A percentile compares a stretch with the other conserved stretches of the same genome.
Evolutionary conservation across 2,113 vertebrate species (phyloP).

Genomic region (Vulpes ferrilata): DNA sequence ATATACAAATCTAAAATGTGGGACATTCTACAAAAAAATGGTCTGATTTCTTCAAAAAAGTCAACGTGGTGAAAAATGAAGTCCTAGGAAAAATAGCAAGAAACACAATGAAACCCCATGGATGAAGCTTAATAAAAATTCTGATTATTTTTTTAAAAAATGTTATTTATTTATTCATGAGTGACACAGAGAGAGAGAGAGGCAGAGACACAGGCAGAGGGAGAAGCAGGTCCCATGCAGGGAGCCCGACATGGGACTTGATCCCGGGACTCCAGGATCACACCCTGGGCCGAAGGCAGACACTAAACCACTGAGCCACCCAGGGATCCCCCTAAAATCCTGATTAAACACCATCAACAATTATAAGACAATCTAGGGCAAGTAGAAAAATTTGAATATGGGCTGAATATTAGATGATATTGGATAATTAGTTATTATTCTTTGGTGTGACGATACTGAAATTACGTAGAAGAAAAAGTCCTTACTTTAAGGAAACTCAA

Average conservation of each 20-base stretch:
- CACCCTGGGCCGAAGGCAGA: too few relatives aligned
- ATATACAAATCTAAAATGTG: background rate
- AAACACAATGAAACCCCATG: background rate
- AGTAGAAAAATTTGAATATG: background rate
- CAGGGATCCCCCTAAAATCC: background rate
- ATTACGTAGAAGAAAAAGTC: background rate
- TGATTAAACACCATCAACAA: background rate
- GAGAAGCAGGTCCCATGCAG: too few relatives aligned
- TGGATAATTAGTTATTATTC: background rate
- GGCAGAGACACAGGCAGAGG: too few relatives aligned
- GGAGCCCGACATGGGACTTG: too few relatives aligned
- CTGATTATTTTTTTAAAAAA: too few relatives aligned
- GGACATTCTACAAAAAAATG: constrained; percentile 7
- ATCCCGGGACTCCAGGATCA: too few relatives aligned
- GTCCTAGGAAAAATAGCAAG: background rate
- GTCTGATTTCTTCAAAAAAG: constrained; percentile 9
- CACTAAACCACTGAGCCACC: too few relatives aligned
- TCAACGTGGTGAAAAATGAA: background rate
- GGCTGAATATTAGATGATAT: background rate
- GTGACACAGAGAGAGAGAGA: too few relatives aligned
- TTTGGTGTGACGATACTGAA: background rate
- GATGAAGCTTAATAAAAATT: background rate
- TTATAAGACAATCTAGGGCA: background rate
- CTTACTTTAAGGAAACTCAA: background rate
- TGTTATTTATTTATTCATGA: too few relatives aligned